Evolutionary conservation across 2,888 invertebrate species (phyloP).

Genomic region (Phengaris alcon): DNA sequence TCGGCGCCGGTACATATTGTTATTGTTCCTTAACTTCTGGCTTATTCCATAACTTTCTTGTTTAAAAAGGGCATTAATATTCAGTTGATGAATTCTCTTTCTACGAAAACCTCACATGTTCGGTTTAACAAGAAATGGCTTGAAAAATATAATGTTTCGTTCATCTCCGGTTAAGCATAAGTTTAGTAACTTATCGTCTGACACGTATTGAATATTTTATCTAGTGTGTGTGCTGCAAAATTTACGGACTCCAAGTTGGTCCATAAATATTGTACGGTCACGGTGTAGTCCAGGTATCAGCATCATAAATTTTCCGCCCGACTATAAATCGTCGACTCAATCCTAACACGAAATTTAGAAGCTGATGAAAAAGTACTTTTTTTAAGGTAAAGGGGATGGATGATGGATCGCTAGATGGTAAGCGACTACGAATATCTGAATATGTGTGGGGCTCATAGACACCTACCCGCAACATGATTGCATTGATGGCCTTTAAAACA

Average conservation of each 20-base stretch:
- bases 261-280: constrained; percentile 18
- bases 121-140: not conserved
- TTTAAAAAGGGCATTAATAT: not conserved
- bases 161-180: not conserved
- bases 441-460: too few species aligned
- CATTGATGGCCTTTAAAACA: too few species aligned
- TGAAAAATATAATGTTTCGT: not conserved
- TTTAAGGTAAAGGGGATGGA: too few species aligned
- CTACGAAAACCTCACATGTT: not conserved
- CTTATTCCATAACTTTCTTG: not conserved
- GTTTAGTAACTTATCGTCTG: not conserved
- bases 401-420: not conserved
- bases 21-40: not conserved
- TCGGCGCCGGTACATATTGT: not conserved
- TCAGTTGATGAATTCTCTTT: not conserved
- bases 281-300: constrained; percentile 19
- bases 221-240: constrained; percentile 4
- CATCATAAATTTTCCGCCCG: constrained; percentile 5
- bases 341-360: not conserved
- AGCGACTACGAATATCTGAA: not conserved
- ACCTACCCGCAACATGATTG: too few species aligned
- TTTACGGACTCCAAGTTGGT: constrained; percentile 10
- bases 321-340: not conserved
- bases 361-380: not conserved
- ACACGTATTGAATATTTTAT: constrained; percentile 8